Conservation (phyloP, 2,113 vertebrate genomes). For the Ginglymostoma cirratum region DNA sequence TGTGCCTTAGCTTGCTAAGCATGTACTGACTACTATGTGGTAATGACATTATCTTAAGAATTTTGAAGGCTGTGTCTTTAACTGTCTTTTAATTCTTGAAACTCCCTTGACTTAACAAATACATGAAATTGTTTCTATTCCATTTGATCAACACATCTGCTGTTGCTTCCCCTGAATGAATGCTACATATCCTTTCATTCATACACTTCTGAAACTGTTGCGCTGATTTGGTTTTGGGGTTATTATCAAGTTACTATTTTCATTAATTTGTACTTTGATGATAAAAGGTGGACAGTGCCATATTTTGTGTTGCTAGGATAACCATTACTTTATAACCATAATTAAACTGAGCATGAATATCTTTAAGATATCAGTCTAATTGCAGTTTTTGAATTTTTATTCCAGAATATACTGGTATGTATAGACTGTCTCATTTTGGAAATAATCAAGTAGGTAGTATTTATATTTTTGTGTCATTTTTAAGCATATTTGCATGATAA, state of each 20-base stretch:
- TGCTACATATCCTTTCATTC: not conserved
- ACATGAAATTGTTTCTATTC: not conserved
- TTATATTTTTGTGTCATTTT: not conserved
- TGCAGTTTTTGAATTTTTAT: slow-evolving; percentile 7
- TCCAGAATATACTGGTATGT: slow-evolving; percentile 30
- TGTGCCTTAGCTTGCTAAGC: not conserved
- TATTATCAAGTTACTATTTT: not conserved
- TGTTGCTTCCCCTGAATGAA: not conserved
- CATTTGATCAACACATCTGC: not conserved
- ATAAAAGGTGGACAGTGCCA: not conserved
- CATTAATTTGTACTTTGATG: not conserved
- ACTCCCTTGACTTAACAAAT: not conserved
- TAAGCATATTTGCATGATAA: not conserved
- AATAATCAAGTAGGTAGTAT: not conserved
- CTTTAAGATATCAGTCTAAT: not conserved
- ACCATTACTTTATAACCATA: not conserved
- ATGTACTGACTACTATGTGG: not conserved
- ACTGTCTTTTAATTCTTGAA: not conserved
- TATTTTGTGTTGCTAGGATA: too few species aligned
- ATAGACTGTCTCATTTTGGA: not conserved
- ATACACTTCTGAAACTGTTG: not conserved
- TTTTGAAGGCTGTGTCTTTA: not conserved
- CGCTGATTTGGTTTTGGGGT: not conserved
- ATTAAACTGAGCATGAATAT: not conserved
- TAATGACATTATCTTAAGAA: not conserved